Conservation (phyloP, 2,888 invertebrate genomes). For the Caenorhabditis angaria region DNA sequence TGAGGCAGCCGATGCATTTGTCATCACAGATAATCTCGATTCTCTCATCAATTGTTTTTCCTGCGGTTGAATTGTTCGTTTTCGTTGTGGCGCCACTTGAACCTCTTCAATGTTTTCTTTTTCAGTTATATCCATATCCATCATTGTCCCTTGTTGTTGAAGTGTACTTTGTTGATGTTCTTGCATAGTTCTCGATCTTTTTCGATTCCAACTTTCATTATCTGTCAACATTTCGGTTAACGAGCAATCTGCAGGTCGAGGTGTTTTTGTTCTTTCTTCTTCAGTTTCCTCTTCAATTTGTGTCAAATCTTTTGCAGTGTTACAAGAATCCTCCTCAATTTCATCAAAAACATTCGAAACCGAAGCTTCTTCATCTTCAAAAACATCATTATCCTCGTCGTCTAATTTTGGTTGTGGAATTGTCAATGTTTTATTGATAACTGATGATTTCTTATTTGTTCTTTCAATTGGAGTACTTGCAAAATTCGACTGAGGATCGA, state of each 20-base stretch:
- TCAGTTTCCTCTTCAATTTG: background rate
- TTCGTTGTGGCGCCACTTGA: background rate
- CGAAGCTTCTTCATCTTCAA: background rate
- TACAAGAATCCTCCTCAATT: background rate
- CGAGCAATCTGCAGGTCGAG: conserved; percentile 5
- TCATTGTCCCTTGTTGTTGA: background rate
- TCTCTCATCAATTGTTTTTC: conserved; percentile 24
- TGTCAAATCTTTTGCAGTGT: background rate
- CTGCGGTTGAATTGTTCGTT: conserved; percentile 24
- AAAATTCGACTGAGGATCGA: background rate
- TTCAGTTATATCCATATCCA: background rate
- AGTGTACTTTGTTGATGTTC: background rate
- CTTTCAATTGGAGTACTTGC: conserved; percentile 29
- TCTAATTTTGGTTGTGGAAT: background rate
- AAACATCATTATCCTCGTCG: background rate
- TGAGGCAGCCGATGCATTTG: conserved; percentile 20
- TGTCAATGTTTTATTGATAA: background rate
- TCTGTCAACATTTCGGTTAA: conserved; percentile 4
- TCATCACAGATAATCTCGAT: conserved; percentile 17
- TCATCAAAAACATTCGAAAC: background rate
- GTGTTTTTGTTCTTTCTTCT: background rate
- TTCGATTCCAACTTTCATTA: background rate
- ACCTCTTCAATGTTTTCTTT: background rate
- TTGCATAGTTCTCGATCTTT: background rate
- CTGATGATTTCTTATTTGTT: background rate